A percentile compares a stretch with the other conserved stretches of the same genome.
Conservation (phyloP, 2,797 vertebrate genomes). For the Tapera naevia region DNA sequence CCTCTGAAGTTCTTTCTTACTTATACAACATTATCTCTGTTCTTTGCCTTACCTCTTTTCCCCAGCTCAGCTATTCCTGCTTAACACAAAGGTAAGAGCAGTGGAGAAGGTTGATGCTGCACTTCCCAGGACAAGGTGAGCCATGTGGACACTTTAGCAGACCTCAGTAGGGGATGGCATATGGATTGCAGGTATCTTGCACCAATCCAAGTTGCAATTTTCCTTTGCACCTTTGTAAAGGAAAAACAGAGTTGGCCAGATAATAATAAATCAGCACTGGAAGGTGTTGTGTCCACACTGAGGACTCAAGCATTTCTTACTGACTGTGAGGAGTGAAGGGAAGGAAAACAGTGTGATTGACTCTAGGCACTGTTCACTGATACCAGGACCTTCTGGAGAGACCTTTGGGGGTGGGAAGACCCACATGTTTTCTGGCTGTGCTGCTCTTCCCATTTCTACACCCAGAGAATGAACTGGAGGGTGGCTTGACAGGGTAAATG, state of each 20-base stretch:
- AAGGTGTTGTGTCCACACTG: neutral
- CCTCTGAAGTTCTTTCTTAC: neutral
- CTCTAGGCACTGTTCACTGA: neutral
- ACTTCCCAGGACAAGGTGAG: neutral
- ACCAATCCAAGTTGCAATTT: neutral
- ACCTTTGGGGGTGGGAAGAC: neutral
- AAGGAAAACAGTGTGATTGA: neutral
- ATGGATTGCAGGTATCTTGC: neutral
- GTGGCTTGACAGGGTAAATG: conserved; percentile 9
- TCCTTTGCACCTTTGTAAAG: neutral
- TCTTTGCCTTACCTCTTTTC: neutral
- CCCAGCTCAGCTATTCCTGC: neutral
- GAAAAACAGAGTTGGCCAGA: neutral
- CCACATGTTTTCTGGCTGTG: neutral
- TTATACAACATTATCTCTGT: neutral
- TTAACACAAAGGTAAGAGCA: neutral
- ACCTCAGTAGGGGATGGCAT: fast-evolving
- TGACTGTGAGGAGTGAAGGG: fast-evolving
- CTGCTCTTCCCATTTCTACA: neutral
- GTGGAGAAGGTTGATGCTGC: neutral
- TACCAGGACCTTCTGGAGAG: neutral
- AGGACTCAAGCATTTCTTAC: fast-evolving
- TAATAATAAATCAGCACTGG: neutral
- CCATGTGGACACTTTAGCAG: fast-evolving
- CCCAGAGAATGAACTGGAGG: conserved; percentile 4